Evolutionary conservation across 1,140 invertebrate species (phyloP).

Genomic region (Parapsyche elsis): DNA sequence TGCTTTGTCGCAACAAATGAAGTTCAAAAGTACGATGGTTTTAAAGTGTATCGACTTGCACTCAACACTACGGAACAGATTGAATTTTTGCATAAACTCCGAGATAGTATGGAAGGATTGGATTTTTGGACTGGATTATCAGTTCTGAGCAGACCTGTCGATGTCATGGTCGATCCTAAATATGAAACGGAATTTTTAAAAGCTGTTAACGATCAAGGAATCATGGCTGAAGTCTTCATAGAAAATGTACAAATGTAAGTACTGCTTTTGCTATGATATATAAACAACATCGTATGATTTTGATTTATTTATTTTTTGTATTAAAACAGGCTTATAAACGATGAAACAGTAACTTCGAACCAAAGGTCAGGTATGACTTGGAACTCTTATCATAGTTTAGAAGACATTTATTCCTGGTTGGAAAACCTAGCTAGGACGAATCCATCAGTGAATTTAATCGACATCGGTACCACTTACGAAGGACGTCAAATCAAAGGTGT

Average conservation of each 20-base stretch:
- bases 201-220: slow-evolving; percentile 35
- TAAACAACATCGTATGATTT: slow-evolving; percentile 4
- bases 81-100: slow-evolving; percentile 56
- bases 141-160: slow-evolving; percentile 41
- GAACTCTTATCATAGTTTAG: slow-evolving; percentile 64
- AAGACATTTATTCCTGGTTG: slow-evolving; percentile 68
- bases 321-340: slow-evolving; percentile 34
- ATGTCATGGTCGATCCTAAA: slow-evolving; percentile 55
- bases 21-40: slow-evolving; percentile 56
- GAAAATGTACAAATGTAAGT: slow-evolving; percentile 53
- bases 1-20: background rate
- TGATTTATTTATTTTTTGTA: background rate
- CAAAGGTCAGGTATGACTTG: slow-evolving; percentile 55
- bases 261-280: background rate
- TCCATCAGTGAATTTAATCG: slow-evolving; percentile 62
- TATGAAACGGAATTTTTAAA: slow-evolving; percentile 44
- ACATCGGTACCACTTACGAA: slow-evolving; percentile 66
- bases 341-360: background rate
- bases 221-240: slow-evolving; percentile 42
- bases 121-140: slow-evolving; percentile 53
- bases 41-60: slow-evolving; percentile 61
- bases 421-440: slow-evolving; percentile 60
- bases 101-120: slow-evolving; percentile 45
- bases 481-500: slow-evolving; percentile 68
- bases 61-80: slow-evolving; percentile 58